Base-by-base conservation (phyloP, 2,888 invertebrate genomes). In the Idaea aversata region DNA sequence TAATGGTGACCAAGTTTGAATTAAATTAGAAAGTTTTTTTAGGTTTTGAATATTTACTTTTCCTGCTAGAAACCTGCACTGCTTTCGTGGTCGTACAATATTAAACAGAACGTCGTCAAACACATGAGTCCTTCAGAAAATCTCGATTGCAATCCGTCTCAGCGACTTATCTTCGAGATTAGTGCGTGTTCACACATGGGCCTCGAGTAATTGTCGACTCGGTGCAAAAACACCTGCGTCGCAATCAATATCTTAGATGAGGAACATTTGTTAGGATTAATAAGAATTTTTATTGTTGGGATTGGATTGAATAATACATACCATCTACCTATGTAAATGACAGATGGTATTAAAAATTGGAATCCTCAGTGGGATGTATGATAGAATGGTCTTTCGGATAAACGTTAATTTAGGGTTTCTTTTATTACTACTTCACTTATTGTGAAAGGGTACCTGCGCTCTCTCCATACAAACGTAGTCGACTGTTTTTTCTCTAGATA, bases 121-220 rank as follows among this genome's bases (percentile, higher is more conserved):
- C 47, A 47, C 47, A 47, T 47, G 47, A 47, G 47, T 47, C 47
- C 47, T 47, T 47, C 47, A 47, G 47, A 47, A 47, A 47, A 47
- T 47, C 47, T 47, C 47, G 58, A 63, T 60, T 63, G 61, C 61
- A 61, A 68, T 72, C 66, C 38, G 61, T 72, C 69, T 70, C 61
- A 61, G 58, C 16, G 63, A 57, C 61, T 65, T 68, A 66, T 63
- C 60, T 38, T 64, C n/a, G n/a, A 63, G 70, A 68, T 73, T 66
- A 69, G 66, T 61, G 63, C 63, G 62, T 66, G 69, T 70, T 61
- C 69, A 69, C 72, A 72, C 73, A 72, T 71, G 75, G 67, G 64
- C 63, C 64, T n/a, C 62, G 38, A 67, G 70, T 75, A 75, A 83
- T 83, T 85, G 82, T 71, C 75, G 71, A 77, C 71, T 83, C 84